Evolutionary conservation across 2,888 invertebrate genomes (phyloP).

Genomic region (Meganola albula): DNA sequence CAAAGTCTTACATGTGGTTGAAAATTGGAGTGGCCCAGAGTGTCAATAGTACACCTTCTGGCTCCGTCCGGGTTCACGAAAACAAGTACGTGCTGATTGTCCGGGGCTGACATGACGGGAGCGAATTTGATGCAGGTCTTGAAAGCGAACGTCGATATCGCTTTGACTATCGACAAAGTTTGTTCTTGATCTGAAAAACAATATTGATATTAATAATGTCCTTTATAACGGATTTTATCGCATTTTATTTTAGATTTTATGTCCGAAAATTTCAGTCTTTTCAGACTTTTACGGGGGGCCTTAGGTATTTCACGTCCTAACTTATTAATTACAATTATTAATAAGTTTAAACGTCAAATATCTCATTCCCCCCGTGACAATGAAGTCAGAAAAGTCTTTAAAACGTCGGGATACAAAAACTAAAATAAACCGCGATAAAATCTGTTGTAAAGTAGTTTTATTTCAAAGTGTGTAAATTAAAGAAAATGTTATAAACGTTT

Average conservation of each 20-base stretch:
- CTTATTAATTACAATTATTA: no score
- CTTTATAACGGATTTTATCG: no score
- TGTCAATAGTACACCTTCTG: slow-evolving; percentile 38
- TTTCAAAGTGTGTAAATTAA: neutral
- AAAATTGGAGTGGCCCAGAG: slow-evolving; percentile 33
- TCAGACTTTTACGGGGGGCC: no score
- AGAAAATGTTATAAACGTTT: no score
- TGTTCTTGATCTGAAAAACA: slow-evolving; percentile 49
- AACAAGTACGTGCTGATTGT: slow-evolving; percentile 38
- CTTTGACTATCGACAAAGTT: slow-evolving; percentile 37
- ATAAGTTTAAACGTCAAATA: no score
- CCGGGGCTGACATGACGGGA: slow-evolving; percentile 43
- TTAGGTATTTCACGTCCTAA: no score
- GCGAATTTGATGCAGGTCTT: slow-evolving; percentile 58
- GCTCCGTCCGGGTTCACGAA: slow-evolving; percentile 50
- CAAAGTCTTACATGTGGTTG: slow-evolving; percentile 59
- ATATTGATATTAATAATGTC: neutral
- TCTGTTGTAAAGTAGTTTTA: no score
- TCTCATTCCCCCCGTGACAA: no score
- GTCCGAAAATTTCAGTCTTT: no score
- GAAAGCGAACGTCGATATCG: slow-evolving; percentile 43
- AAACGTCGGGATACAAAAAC: no score
- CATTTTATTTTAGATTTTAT: no score
- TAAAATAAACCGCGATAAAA: no score
- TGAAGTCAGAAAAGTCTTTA: neutral